Evolutionary conservation across 2,113 vertebrate genomes (phyloP), one percentile per base, ranked within the genome.

Genomic region (Cacatua alba): DNA sequence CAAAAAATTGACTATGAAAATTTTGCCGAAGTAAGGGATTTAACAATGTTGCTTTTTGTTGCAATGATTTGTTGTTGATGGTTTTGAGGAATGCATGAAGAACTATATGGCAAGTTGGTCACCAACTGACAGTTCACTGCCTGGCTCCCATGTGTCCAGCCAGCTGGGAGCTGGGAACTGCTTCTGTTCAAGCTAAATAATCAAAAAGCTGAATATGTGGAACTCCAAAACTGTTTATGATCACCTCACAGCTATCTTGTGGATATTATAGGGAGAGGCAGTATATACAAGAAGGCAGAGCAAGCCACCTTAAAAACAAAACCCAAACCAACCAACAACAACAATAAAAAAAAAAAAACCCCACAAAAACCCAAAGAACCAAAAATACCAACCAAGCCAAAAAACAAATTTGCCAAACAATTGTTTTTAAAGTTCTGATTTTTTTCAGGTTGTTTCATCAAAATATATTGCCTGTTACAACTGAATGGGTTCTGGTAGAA

Each of bases 81-180:
- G 9, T 64, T 43, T 23, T 64, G 39, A 35, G 68, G 82, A 52
- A 82, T 59, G 9, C 74, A 41, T 28, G 16, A 28, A 78, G 62
- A 39, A 43, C 12, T 33, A 8, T 41, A 13, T 17, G 46, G 24
- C 41, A 70, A 86, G 16, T 8, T 39, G 31, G 12, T 68, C 28
- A 37, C 10, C 19, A 37, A 29, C 24, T 21, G 16, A 84, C 7
- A 16, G 20, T 29, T 78, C 21, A 17, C 13, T 41, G 13, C 31
- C 53, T 6, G 13, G 7, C 26, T 85, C 20, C 16, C 15, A 23
- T 28, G 13, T 6, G 11, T 33, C 23, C 1, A 0, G 26, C 4
- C 6, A 49, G 29, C 10, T 62, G 20, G 1, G 7, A 57, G 53
- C 31, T 33, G 15, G 10, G 85, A 71, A n/a, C 14, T 14, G 31